phyloP scores from a whole-genome alignment of 2,888 invertebrate species.

The Smittia aterrima region DNA sequence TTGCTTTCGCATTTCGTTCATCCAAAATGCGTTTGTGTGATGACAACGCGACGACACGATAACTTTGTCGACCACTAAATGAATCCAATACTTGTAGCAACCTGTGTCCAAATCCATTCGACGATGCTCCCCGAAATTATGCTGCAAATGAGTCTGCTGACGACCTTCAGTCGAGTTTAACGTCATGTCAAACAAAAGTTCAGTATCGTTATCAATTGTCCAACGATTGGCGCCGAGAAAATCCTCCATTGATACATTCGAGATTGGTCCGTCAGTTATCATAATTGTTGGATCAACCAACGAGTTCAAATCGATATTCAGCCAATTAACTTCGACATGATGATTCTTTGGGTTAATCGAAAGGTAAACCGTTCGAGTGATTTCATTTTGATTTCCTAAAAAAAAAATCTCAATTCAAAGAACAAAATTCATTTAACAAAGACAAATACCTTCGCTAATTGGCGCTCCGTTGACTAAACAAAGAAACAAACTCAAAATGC shows the following conservation, averaged over 20 bases:
- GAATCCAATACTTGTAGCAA: slow-evolving; percentile 54
- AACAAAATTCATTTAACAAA: too few relatives aligned
- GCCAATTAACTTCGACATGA: slow-evolving; percentile 28
- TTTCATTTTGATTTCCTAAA: too few relatives aligned
- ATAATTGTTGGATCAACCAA: background rate
- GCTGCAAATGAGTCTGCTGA: background rate
- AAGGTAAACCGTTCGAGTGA: background rate
- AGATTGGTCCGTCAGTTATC: background rate
- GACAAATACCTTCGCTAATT: too few relatives aligned
- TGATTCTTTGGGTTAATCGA: slow-evolving; percentile 13
- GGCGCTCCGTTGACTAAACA: too few relatives aligned
- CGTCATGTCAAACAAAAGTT: background rate
- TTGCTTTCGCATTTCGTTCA: slow-evolving; percentile 55
- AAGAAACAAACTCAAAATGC: too few relatives aligned
- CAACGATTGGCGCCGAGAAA: background rate
- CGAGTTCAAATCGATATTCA: background rate
- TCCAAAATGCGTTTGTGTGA: slow-evolving; percentile 59
- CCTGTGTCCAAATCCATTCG: slow-evolving; percentile 44
- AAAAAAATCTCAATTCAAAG: too few relatives aligned
- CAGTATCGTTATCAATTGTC: background rate
- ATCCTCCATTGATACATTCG: background rate
- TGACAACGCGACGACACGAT: slow-evolving; percentile 55
- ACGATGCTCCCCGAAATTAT: background rate
- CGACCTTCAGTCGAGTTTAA: slow-evolving; percentile 11
- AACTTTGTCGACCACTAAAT: slow-evolving; percentile 49